Conservation (phyloP, 2,888 invertebrate species). For the Leptogaster cylindrica region DNA sequence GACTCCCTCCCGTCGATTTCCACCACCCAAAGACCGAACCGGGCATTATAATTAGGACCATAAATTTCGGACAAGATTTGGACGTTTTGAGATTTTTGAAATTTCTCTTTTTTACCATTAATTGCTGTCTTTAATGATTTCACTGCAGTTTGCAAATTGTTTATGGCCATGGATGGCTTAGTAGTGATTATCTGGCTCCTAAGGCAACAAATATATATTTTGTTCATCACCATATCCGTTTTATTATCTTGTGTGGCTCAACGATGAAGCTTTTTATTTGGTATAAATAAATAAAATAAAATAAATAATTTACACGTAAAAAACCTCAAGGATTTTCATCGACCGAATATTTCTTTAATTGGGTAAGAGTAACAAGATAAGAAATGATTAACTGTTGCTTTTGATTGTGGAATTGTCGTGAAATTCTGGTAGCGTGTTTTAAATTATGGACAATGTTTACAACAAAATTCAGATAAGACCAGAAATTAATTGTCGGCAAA, state of each 20-base stretch:
- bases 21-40: background rate
- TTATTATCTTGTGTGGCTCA: constrained; percentile 11
- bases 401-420: background rate
- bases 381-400: constrained; percentile 27
- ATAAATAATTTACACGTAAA: too few relatives aligned
- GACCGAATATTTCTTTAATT: constrained; percentile 20
- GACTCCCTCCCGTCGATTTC: background rate
- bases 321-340: constrained; percentile 3
- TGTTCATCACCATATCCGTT: background rate
- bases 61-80: constrained; percentile 19
- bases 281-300: constrained; percentile 3
- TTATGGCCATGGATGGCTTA: constrained; percentile 2
- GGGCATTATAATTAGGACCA: constrained; percentile 12
- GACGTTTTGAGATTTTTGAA: background rate
- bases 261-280: constrained; percentile 2
- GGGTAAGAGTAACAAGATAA: constrained; percentile 31
- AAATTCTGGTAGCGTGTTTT: constrained; percentile 7
- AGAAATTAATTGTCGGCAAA: background rate
- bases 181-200: constrained; percentile 15
- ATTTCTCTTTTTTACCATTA: constrained; percentile 14
- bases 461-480: constrained; percentile 19
- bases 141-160: constrained; percentile 31
- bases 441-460: constrained; percentile 6
- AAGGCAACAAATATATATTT: background rate
- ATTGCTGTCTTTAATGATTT: constrained; percentile 14